A percentile compares a stretch with the other conserved stretches of the same genome.
Evolutionary conservation across 2,888 invertebrate species (phyloP).

Genomic region (Yponomeuta evonymella): DNA sequence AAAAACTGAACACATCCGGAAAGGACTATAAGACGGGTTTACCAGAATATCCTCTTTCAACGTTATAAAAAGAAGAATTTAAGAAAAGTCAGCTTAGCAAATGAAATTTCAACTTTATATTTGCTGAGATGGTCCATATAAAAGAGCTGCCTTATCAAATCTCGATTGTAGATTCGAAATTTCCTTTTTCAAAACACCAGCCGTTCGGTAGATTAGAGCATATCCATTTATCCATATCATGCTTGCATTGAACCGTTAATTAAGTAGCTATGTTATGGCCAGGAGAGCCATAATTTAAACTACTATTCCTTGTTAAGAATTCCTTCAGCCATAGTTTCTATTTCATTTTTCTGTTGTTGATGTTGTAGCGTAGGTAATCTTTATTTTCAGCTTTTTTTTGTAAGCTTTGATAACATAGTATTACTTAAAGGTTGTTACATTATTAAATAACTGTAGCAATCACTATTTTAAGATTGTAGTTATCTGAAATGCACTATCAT

Average conservation of each 20-base stretch:
- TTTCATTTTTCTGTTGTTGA: slow-evolving; percentile 7
- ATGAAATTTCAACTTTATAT: not conserved
- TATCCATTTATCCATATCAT: not conserved
- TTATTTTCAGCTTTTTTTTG: not conserved
- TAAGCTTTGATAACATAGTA: not conserved
- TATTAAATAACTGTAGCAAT: not conserved
- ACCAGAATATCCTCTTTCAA: too few species aligned
- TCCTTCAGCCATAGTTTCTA: not conserved
- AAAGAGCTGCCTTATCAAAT: not conserved
- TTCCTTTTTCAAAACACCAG: not conserved
- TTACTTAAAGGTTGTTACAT: not conserved
- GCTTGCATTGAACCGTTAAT: slow-evolving; percentile 7
- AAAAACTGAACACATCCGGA: too few species aligned
- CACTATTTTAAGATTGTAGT: not conserved
- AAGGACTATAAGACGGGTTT: too few species aligned
- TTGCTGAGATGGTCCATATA: not conserved
- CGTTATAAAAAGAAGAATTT: too few species aligned
- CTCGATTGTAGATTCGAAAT: not conserved
- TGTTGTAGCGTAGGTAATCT: not conserved
- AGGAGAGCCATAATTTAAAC: slow-evolving; percentile 6
- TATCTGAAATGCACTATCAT: not conserved
- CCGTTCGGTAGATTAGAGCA: not conserved
- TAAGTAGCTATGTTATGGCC: slow-evolving; percentile 1
- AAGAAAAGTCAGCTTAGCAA: not conserved
- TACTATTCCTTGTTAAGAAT: slow-evolving; percentile 4